Percentiles rank a stretch among this genome's conserved stretches.
phyloP scores from a whole-genome alignment of 2,888 invertebrate species.

The Margaritifera margaritifera region DNA sequence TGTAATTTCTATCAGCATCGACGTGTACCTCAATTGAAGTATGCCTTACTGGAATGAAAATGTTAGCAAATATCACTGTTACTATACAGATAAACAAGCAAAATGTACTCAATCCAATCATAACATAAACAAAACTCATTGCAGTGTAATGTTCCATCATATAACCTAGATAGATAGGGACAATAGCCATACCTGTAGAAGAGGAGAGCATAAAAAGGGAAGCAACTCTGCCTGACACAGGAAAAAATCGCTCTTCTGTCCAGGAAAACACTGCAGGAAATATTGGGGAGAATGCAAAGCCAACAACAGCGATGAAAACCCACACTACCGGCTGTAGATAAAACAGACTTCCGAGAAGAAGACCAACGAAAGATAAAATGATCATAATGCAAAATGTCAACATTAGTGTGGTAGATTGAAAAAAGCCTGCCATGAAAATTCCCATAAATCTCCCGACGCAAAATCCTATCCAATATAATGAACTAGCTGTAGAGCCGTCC shows the following conservation, averaged over 20 bases:
- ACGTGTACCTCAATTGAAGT: too few relatives aligned
- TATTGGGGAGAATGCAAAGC: slow-evolving; percentile 9
- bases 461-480: too few relatives aligned
- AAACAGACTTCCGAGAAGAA: too few relatives aligned
- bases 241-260: slow-evolving; percentile 12
- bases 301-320: slow-evolving; percentile 4
- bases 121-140: slow-evolving; percentile 4
- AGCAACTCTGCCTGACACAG: slow-evolving; percentile 8
- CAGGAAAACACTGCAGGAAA: slow-evolving; percentile 10
- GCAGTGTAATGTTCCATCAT: slow-evolving; percentile 9
- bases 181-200: slow-evolving; percentile 7
- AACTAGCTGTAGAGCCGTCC: too few relatives aligned
- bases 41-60: too few relatives aligned
- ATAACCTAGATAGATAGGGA: slow-evolving; percentile 9
- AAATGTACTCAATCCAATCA: not conserved
- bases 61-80: too few relatives aligned
- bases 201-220: slow-evolving; percentile 10
- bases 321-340: not conserved
- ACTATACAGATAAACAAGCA: not conserved
- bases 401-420: too few relatives aligned
- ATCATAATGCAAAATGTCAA: too few relatives aligned
- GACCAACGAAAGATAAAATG: too few relatives aligned
- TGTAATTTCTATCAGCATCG: too few relatives aligned
- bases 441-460: too few relatives aligned
- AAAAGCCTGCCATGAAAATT: too few relatives aligned